Evolutionary conservation across 2,113 vertebrate genomes (phyloP).

Genomic region (Spea multiplicata): DNA sequence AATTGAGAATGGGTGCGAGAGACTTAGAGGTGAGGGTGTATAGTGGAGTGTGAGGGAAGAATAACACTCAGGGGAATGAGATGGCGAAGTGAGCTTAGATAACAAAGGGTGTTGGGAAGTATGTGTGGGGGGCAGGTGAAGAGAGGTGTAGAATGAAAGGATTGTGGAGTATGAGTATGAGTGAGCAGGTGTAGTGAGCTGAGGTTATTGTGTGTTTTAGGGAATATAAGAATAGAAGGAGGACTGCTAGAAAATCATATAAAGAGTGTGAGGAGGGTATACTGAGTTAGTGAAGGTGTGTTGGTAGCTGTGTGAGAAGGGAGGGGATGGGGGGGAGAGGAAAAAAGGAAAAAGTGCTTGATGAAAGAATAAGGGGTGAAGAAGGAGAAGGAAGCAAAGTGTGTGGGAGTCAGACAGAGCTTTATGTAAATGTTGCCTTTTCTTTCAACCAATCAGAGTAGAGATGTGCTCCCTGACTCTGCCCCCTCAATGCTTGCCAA

Average conservation of each 20-base stretch:
- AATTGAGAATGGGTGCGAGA: background rate
- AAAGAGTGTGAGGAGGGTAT: background rate
- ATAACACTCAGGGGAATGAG: background rate
- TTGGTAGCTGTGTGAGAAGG: background rate
- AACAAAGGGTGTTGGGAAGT: background rate
- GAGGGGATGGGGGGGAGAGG: too few species aligned
- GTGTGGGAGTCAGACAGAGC: constrained; percentile 42
- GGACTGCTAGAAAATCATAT: too few species aligned
- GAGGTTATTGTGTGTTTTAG: background rate
- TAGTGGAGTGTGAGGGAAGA: background rate
- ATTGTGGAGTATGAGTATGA: too few species aligned
- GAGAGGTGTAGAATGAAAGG: background rate
- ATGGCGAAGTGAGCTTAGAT: background rate
- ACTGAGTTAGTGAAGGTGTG: background rate
- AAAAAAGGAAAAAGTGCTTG: background rate
- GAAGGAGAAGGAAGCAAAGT: constrained; percentile 29
- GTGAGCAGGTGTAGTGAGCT: too few species aligned
- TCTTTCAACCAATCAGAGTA: constrained; percentile 23
- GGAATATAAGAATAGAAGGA: background rate
- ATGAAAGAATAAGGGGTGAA: constrained; percentile 11
- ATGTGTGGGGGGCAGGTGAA: background rate
- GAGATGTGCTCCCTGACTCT: background rate
- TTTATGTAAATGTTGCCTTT: constrained; percentile 42
- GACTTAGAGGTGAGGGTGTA: background rate
- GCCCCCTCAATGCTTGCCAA: constrained; percentile 34